Evolutionary conservation across 2,888 invertebrate species (phyloP), one percentile per base, ranked within the genome.

Genomic region (Platypus cylindrus): DNA sequence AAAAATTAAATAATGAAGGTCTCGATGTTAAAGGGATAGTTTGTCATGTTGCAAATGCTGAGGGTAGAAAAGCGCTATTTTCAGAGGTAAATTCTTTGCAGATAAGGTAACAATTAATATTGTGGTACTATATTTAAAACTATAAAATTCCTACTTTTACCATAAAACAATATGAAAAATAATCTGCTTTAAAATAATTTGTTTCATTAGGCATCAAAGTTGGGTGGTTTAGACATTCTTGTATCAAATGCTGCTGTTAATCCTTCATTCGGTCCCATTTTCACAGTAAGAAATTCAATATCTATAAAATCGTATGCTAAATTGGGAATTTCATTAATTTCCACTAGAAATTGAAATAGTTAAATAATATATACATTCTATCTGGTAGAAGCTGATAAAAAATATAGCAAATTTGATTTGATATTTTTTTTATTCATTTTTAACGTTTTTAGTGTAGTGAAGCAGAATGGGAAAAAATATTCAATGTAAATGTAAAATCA

Each of bases 171-270:
- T n/a, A n/a, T n/a, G n/a, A n/a, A n/a, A n/a, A n/a, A n/a, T n/a
- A n/a, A 7, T 28, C 16, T 14, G 7, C 7, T 13, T 28, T 28
- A 7, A 15, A 9, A 11, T 22, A 5, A 12, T 8, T 3, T 20
- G 5, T 11, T 7, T 17, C 30, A 30, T 30, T 14, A 34, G 34
- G 34, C 34, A 5, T 13, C 11, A 17, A 26, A 28, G 5, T 26
- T 34, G 7, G 34, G 34, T 12, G 64, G 45, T 18, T 65, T 94
- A 23, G 93, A 95, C 60, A 90, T 95, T 55, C 66, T 97, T 9
- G 78, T 97, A n/a, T 90, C 90, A 8, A 95, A 95, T 68, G 95
- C 93, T 33, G 93, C 84, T 13, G 81, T 78, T 0, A 95, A 91
- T 64, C 94, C 94, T 13, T 94, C 94, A 13, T 62, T 68, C 13